A percentile compares a stretch with the other conserved stretches of the same genome.
phyloP scores from a whole-genome alignment of 2,888 invertebrate genomes.

The Caenorhabditis drosophilae region DNA sequence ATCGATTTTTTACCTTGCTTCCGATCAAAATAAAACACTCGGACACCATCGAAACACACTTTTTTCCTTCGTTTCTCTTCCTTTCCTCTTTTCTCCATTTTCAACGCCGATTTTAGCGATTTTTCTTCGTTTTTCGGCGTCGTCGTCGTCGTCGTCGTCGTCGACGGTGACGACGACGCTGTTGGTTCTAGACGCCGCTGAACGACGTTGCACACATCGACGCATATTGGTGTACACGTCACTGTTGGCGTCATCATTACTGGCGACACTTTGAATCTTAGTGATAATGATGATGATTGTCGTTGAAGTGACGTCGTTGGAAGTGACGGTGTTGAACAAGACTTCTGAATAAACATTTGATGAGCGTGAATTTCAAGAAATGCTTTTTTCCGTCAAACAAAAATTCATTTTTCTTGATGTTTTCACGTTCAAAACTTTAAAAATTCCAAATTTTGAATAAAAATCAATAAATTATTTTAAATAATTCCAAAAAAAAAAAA shows the following conservation, averaged over 20 bases:
- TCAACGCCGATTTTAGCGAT: constrained; percentile 6
- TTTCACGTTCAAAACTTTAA: too few relatives aligned
- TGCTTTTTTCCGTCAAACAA: too few relatives aligned
- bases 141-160: neutral
- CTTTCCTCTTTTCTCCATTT: neutral
- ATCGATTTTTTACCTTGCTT: constrained; percentile 7
- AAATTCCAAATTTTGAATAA: neutral
- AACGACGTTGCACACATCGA: too few relatives aligned
- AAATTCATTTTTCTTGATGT: too few relatives aligned
- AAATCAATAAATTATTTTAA: neutral
- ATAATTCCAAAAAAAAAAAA: neutral
- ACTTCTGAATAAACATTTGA: constrained; percentile 11
- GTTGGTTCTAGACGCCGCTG: neutral
- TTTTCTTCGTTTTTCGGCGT: constrained; percentile 8
- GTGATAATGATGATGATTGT: constrained; percentile 11
- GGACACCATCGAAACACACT: constrained; percentile 10
- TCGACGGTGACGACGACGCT: constrained; percentile 12
- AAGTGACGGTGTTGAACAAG: constrained; percentile 27
- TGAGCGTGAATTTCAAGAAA: too few relatives aligned
- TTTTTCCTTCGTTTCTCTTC: neutral
- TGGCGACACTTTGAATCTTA: constrained; percentile 33
- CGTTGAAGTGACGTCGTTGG: constrained; percentile 17
- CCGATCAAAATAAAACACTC: constrained; percentile 34
- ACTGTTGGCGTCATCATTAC: constrained; percentile 9
- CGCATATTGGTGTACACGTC: too few relatives aligned